Evolutionary conservation across 2,888 invertebrate species (phyloP), one percentile per base, ranked within the genome.

Genomic region (Automeris io): DNA sequence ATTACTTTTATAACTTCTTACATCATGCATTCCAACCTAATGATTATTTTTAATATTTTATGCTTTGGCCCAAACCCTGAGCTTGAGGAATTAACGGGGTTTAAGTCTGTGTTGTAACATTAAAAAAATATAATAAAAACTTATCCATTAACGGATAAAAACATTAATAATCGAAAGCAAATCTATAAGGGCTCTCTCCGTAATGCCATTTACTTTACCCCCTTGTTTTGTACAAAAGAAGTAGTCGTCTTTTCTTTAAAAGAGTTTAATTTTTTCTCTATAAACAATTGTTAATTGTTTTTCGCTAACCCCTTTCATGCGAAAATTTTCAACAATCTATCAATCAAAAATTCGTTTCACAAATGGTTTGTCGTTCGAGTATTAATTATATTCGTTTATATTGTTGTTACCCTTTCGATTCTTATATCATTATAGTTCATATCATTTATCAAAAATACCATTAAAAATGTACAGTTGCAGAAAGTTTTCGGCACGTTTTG

Each of bases 331-430:
- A 63, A 63, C 58, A 65, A 52, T 62, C 58, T 54, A 83, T 85
- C 73, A 41, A 81, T 86, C 82, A 81, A 63, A 59, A 46, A 75
- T 85, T 85, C 59, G 83, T 76, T 83, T 71, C 63, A 62, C 69
- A 49, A 62, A 62, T 40, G 46, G 49, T 61, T 57, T 56, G 47
- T 60, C 53, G 54, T 62, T 59, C 40, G 46, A 55, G 46, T 50
- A 43, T 53, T 59, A 58, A 41, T 46, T 41, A 40, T 46, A 50
- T 57, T 49, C 53, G 48, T 53, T 47, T 41, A 36, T 35, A 44
- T 49, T 54, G 41, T 52, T 54, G 41, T 52, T 29, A 57, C 55
- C 48, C 46, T 49, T 57, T 51, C 37, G 47, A 46, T 44, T 42
- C 41, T 35, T 21, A 21, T 11, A 12, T 5, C 22, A 22, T 33